phyloP scores from a whole-genome alignment of 2,888 invertebrate genomes.

The Scaptomyza polygonia region DNA sequence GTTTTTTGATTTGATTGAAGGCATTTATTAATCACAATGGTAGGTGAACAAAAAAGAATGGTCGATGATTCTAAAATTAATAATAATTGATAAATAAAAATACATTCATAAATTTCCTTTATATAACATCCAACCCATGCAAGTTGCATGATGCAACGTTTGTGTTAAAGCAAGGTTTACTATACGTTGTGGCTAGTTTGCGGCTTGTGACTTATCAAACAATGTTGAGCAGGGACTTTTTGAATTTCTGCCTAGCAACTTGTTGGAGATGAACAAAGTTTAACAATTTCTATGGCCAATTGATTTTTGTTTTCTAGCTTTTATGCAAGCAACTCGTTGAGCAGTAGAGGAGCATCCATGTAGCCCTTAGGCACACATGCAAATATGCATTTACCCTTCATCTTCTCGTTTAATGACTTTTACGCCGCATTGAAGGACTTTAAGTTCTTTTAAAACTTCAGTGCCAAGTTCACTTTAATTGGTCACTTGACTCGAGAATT shows the following conservation, averaged over 20 bases:
- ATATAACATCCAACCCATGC: no score
- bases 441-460: slow-evolving; percentile 57
- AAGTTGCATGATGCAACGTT: no score
- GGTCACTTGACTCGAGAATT: slow-evolving; percentile 49
- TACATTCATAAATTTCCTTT: no score
- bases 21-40: no score
- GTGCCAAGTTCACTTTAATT: slow-evolving; percentile 67
- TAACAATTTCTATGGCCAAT: slow-evolving; percentile 46
- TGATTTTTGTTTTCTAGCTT: slow-evolving; percentile 71
- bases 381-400: slow-evolving; percentile 2
- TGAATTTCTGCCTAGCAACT: background rate
- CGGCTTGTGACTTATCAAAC: slow-evolving; percentile 39
- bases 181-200: slow-evolving; percentile 34
- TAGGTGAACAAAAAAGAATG: no score
- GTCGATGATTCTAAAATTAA: no score
- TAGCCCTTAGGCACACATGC: slow-evolving; percentile 38
- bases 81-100: no score
- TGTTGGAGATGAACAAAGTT: slow-evolving; percentile 12
- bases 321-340: slow-evolving; percentile 59
- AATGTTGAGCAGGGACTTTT: slow-evolving; percentile 18
- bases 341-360: slow-evolving; percentile 15
- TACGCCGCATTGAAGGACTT: slow-evolving; percentile 14
- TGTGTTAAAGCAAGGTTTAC: slow-evolving; percentile 33
- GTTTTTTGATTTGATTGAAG: no score
- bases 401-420: slow-evolving; percentile 6